Conservation (phyloP, 2,113 vertebrate genomes). For the Cnemophilus loriae region DNA sequence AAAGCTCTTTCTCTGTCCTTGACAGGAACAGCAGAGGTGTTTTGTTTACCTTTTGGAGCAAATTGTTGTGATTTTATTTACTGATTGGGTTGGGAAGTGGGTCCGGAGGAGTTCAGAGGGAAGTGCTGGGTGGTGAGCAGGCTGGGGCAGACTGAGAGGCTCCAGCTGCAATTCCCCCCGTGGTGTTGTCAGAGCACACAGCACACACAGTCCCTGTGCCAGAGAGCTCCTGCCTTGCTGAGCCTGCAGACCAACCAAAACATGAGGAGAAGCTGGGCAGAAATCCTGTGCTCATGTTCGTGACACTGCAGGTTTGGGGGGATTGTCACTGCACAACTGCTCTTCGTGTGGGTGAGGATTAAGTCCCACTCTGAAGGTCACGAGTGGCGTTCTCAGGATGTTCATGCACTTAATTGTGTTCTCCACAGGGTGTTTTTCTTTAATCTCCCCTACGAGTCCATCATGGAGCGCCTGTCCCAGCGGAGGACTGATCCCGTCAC, state of each 20-base stretch:
- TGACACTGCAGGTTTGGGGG: not conserved
- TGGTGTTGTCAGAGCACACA: not conserved
- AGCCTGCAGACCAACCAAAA: not conserved
- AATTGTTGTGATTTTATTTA: not conserved
- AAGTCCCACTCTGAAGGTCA: not conserved
- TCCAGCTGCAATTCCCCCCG: not conserved
- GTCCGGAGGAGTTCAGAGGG: not conserved
- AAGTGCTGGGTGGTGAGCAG: not conserved
- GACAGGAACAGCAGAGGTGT: not conserved
- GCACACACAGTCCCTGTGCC: not conserved
- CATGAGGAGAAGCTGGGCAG: not conserved
- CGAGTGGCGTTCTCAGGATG: not conserved
- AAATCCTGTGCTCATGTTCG: rapidly evolving
- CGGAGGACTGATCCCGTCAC: constrained; percentile 82
- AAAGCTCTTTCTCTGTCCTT: not conserved
- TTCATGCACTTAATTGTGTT: not conserved
- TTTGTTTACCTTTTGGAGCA: not conserved
- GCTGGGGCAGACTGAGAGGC: not conserved
- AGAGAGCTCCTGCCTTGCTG: not conserved
- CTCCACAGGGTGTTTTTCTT: constrained; percentile 85
- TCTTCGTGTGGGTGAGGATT: not conserved
- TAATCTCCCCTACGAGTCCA: constrained; percentile 77
- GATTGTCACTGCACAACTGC: not conserved
- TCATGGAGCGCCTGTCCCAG: constrained; percentile 81
- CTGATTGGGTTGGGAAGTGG: not conserved